Conservation (phyloP, 2,113 vertebrate species). For the Paralichthys olivaceus region DNA sequence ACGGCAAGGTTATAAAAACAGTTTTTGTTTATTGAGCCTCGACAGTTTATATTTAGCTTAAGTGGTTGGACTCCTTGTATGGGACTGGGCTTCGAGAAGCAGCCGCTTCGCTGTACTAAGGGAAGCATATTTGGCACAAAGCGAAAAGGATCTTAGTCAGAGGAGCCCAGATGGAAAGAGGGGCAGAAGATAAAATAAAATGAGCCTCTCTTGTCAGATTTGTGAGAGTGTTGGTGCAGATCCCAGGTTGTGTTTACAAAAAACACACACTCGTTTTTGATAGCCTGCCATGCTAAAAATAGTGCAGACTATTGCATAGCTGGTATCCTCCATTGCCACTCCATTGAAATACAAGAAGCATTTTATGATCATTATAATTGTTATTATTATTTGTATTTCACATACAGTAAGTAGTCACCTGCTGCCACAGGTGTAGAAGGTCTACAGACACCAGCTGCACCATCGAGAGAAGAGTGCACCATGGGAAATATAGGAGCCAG, state of each 20-base stretch:
- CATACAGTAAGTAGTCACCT: too few species aligned
- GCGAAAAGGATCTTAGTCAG: neutral
- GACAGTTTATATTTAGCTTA: slow-evolving; percentile 73
- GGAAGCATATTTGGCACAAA: slow-evolving; percentile 66
- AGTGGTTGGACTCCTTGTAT: slow-evolving; percentile 72
- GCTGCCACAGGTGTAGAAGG: too few species aligned
- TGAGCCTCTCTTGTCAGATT: slow-evolving; percentile 5
- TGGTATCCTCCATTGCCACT: too few species aligned
- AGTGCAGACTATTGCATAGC: neutral
- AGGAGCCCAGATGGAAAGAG: slow-evolving; percentile 4
- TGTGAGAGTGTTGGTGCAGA: slow-evolving; percentile 3
- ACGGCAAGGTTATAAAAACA: slow-evolving; percentile 57
- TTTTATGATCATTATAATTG: too few species aligned
- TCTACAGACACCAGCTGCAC: too few species aligned
- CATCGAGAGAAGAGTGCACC: too few species aligned
- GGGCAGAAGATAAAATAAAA: slow-evolving; percentile 14
- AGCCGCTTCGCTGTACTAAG: slow-evolving; percentile 36
- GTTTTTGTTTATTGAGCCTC: slow-evolving; percentile 52
- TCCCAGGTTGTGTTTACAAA: neutral
- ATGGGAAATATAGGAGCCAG: too few species aligned
- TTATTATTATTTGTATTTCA: too few species aligned
- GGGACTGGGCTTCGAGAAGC: slow-evolving; percentile 49
- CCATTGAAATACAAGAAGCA: too few species aligned
- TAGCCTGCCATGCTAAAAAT: neutral
- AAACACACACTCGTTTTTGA: neutral